A percentile compares a stretch with the other conserved stretches of the same genome.
phyloP scores from a whole-genome alignment of 92 coral and sea anemone species.

The Palythoa heliodiscus region DNA sequence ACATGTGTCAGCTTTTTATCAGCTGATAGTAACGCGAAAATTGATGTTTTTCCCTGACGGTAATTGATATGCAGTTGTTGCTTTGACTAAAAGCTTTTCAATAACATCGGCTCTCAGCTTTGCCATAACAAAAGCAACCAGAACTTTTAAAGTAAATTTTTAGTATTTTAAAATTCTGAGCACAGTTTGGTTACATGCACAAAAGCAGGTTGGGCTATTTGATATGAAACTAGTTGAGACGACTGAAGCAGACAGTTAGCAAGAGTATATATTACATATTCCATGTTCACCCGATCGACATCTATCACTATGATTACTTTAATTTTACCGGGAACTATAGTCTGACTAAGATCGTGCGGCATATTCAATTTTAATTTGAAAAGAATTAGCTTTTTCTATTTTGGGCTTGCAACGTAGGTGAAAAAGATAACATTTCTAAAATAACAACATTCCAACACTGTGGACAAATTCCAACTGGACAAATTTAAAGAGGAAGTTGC shows the following conservation, averaged over 20 bases:
- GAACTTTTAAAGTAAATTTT: background rate
- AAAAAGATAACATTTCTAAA: background rate
- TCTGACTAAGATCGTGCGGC: conserved; percentile 14
- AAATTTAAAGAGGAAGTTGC: conserved; percentile 41
- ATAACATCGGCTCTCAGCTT: conserved; percentile 11
- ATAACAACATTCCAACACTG: conserved; percentile 41
- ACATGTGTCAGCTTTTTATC: background rate
- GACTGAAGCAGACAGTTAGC: conserved; percentile 13
- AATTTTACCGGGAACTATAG: conserved; percentile 10
- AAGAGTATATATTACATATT: background rate
- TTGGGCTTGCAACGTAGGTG: too few species aligned
- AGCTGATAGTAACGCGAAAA: too few species aligned
- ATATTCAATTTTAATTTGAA: background rate
- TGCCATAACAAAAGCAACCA: conserved; percentile 7
- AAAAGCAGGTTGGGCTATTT: conserved; percentile 10
- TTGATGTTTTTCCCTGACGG: conserved; percentile 11
- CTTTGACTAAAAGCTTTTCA: conserved; percentile 9
- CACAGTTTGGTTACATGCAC: conserved; percentile 7
- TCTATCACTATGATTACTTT: conserved; percentile 9
- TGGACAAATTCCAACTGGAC: background rate
- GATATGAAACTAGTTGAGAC: conserved; percentile 9
- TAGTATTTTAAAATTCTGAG: conserved; percentile 7
- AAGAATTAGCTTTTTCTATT: too few species aligned
- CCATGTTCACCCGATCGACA: conserved; percentile 8
- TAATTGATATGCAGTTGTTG: conserved; percentile 9